Evolutionary conservation across 2,797 vertebrate genomes (phyloP).

Genomic region (Pogoniulus pusillus): DNA sequence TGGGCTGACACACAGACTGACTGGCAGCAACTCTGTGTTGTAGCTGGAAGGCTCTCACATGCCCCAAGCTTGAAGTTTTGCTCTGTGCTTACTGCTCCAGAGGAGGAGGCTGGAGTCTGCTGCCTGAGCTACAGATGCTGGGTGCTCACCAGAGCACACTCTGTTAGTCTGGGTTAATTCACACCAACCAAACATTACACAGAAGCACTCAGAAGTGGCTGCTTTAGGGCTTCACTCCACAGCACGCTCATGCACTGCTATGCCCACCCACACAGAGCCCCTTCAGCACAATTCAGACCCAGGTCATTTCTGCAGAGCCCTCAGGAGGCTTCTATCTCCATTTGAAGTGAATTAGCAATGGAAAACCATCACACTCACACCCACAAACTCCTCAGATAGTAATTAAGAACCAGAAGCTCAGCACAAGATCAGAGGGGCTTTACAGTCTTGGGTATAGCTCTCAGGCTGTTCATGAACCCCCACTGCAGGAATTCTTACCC

Average conservation of each 20-base stretch:
- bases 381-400: neutral
- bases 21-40: neutral
- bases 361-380: neutral
- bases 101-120: neutral
- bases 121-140: neutral
- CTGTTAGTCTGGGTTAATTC: constrained; percentile 13
- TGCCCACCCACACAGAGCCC: accelerated
- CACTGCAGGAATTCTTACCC: neutral
- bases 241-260: neutral
- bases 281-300: neutral
- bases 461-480: neutral
- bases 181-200: neutral
- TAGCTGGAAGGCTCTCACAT: neutral
- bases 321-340: neutral
- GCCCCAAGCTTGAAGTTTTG: neutral
- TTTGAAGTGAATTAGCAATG: neutral
- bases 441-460: neutral
- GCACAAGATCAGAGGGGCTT: neutral
- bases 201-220: neutral
- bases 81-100: neutral
- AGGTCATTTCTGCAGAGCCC: neutral
- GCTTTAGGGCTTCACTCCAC: neutral
- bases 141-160: neutral
- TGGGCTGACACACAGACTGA: accelerated
- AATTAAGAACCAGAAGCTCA: neutral